phyloP scores from a whole-genome alignment of 2,797 vertebrate genomes.

The Phyllotis vaccarum region DNA sequence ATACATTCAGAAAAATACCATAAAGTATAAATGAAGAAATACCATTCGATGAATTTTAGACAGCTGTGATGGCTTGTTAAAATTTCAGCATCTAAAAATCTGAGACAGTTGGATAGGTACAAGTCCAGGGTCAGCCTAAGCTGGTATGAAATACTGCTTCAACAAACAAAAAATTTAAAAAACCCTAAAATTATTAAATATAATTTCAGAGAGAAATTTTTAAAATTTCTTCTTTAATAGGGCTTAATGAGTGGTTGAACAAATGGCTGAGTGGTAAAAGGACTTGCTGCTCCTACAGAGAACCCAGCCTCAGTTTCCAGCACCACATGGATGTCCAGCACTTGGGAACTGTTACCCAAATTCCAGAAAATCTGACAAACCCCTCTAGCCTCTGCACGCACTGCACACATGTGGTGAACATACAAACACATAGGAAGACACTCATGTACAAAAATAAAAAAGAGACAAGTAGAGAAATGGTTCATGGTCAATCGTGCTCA shows the following conservation, averaged over 20 bases:
- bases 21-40: background rate
- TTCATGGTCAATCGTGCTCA: background rate
- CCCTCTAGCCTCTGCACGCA: background rate
- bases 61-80: background rate
- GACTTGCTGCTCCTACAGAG: background rate
- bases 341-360: background rate
- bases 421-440: background rate
- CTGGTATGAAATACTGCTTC: background rate
- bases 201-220: background rate
- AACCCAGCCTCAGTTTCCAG: background rate
- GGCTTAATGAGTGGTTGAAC: background rate
- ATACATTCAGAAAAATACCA: conserved; percentile 12
- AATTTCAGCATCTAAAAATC: background rate
- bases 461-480: background rate
- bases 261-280: background rate
- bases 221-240: background rate
- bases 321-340: too few species aligned
- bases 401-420: background rate
- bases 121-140: background rate
- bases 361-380: background rate
- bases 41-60: background rate
- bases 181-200: background rate
- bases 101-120: background rate
- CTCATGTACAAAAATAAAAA: background rate
- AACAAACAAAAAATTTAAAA: background rate